These are phyloP conservation scores for Homalodisca vitripennis DNA, from an alignment of 1,140 invertebrate species.

Conservation along the genomic window DNA sequence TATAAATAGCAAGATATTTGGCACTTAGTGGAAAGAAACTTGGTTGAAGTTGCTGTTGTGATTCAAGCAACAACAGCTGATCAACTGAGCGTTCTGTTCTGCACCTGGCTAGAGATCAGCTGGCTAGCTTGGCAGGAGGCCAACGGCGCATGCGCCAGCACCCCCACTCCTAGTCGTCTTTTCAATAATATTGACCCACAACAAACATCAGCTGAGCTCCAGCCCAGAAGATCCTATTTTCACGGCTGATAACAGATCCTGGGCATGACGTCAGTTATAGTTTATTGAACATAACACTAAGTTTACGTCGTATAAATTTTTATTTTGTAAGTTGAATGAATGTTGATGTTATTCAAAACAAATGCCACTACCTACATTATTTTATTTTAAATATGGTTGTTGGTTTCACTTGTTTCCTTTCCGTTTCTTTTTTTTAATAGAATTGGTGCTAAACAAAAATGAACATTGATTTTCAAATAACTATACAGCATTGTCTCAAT, in stretches of 20 bases:
- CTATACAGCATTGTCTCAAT: too few species aligned
- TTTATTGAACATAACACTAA: neutral
- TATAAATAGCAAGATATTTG: constrained; percentile 22
- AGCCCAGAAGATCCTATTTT: neutral
- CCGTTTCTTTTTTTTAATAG: too few species aligned
- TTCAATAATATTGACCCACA: constrained; percentile 25
- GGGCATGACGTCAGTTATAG: neutral
- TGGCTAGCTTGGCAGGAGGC: neutral
- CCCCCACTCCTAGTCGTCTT: constrained; percentile 3
- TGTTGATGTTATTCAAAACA: neutral
- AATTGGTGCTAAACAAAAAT: too few species aligned
- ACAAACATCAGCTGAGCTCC: constrained; percentile 13
- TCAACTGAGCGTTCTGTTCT: neutral
- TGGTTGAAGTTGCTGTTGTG: constrained; percentile 6
- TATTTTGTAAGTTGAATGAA: neutral
- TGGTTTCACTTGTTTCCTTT: too few species aligned
- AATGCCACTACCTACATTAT: too few species aligned
- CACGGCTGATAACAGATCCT: neutral
- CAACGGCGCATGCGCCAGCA: neutral
- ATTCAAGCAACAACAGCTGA: constrained; percentile 10
- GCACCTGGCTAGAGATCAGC: neutral
- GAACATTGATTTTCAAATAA: too few species aligned
- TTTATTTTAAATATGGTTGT: too few species aligned
- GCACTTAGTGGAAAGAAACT: constrained; percentile 16
- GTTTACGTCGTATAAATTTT: neutral